Percentiles rank a stretch among this genome's conserved stretches.
phyloP scores from a whole-genome alignment of 1,140 invertebrate species.

The Apis florea region DNA sequence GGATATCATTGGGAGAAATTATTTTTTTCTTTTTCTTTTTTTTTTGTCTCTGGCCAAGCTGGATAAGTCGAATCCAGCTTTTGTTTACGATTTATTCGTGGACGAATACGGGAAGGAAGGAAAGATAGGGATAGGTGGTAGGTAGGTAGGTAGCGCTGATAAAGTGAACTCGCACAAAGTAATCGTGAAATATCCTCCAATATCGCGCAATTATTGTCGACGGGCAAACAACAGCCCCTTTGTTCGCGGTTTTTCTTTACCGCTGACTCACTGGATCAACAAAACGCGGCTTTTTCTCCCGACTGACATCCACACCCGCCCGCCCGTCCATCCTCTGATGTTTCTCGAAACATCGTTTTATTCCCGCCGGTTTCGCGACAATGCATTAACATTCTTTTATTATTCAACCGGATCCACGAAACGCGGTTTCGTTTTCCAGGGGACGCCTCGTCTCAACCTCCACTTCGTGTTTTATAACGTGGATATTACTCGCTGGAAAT shows the following conservation, averaged over 20 bases:
- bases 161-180: neutral
- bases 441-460: neutral
- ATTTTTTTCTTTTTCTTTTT: neutral
- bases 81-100: neutral
- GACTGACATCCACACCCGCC: neutral
- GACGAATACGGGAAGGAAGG: neutral
- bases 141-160: neutral
- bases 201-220: conserved; percentile 23
- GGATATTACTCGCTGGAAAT: conserved; percentile 2
- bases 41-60: neutral
- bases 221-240: conserved; percentile 31
- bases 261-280: conserved; percentile 42
- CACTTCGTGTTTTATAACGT: neutral
- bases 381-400: neutral
- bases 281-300: conserved; percentile 21
- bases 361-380: neutral
- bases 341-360: conserved; percentile 9
- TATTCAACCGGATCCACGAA: neutral
- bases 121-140: too few relatives aligned
- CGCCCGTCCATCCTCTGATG: neutral
- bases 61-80: too few relatives aligned
- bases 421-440: neutral
- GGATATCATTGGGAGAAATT: neutral
- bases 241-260: conserved; percentile 25
- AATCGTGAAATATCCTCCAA: conserved; percentile 2